These are phyloP conservation scores for Lasiommata megera DNA, from an alignment of 2,888 invertebrate genomes.

Conservation along the genomic window DNA sequence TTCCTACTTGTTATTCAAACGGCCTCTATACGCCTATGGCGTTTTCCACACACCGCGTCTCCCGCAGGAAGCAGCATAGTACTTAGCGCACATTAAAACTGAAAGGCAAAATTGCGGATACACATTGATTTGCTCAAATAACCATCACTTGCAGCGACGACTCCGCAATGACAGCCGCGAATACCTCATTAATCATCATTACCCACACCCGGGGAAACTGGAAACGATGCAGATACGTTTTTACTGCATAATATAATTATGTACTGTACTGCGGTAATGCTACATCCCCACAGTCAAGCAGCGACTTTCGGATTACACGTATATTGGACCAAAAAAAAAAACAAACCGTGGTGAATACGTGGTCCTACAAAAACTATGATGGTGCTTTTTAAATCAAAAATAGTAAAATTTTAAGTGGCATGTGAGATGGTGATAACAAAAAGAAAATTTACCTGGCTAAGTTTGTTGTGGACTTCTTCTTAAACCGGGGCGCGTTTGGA, in stretches of 20 bases:
- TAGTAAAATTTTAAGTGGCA: too few relatives aligned
- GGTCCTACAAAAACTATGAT: too few relatives aligned
- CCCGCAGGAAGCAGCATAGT: background rate
- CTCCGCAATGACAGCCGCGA: conserved; percentile 27
- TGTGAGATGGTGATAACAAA: too few relatives aligned
- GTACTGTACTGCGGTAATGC: background rate
- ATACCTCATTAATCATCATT: conserved; percentile 34
- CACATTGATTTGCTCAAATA: conserved; percentile 29
- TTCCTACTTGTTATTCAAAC: too few relatives aligned
- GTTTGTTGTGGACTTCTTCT: too few relatives aligned
- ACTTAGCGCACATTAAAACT: conserved; percentile 14
- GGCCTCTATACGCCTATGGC: background rate
- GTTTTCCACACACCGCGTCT: background rate
- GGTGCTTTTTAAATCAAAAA: too few relatives aligned
- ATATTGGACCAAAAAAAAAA: too few relatives aligned
- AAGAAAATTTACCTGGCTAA: too few relatives aligned
- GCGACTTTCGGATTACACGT: background rate
- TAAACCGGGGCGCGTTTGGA: too few relatives aligned
- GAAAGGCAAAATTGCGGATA: conserved; percentile 24
- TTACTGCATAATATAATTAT: background rate
- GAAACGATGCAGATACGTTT: conserved; percentile 15
- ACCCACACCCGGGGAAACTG: conserved; percentile 28
- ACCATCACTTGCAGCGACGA: conserved; percentile 13
- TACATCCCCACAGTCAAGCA: background rate
- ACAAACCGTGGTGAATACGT: too few relatives aligned